Evolutionary conservation across 1,140 invertebrate species (phyloP).

Genomic region (Solen grandis): DNA sequence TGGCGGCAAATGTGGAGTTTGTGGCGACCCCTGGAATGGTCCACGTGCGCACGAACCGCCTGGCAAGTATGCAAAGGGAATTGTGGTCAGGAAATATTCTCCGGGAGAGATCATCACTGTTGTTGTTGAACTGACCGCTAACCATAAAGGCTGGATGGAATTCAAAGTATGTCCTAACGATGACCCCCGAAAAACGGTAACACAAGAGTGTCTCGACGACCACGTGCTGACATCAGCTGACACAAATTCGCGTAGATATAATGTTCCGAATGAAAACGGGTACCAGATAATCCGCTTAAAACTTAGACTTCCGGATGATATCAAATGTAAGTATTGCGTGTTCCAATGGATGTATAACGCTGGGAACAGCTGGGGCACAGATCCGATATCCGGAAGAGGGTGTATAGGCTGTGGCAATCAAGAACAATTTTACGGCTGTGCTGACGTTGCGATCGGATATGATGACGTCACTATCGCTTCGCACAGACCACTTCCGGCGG

Average conservation of each 20-base stretch:
- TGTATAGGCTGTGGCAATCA: constrained; percentile 76
- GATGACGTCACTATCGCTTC: constrained; percentile 57
- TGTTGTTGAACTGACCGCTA: constrained; percentile 71
- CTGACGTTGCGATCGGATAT: constrained; percentile 75
- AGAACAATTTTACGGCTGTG: constrained; percentile 77
- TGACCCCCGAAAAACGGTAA: constrained; percentile 67
- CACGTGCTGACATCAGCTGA: constrained; percentile 61
- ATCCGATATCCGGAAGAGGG: constrained; percentile 59
- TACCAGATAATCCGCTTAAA: constrained; percentile 61
- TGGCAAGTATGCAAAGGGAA: constrained; percentile 79
- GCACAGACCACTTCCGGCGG: constrained; percentile 52
- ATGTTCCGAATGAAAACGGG: constrained; percentile 52
- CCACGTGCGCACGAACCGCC: constrained; percentile 78
- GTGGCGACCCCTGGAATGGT: constrained; percentile 72
- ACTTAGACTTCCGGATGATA: constrained; percentile 67
- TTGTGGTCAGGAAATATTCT: constrained; percentile 76
- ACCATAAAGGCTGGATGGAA: constrained; percentile 77
- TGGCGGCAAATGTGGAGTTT: constrained; percentile 80
- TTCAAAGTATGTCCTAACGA: constrained; percentile 80
- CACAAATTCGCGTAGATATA: constrained; percentile 53
- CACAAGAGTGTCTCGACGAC: constrained; percentile 69
- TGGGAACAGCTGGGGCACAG: constrained; percentile 77
- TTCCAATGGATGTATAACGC: constrained; percentile 80
- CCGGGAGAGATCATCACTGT: constrained; percentile 67
- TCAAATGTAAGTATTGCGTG: constrained; percentile 77